Base-by-base conservation (phyloP, 2,888 invertebrate genomes). In the Phasia obesa region DNA sequence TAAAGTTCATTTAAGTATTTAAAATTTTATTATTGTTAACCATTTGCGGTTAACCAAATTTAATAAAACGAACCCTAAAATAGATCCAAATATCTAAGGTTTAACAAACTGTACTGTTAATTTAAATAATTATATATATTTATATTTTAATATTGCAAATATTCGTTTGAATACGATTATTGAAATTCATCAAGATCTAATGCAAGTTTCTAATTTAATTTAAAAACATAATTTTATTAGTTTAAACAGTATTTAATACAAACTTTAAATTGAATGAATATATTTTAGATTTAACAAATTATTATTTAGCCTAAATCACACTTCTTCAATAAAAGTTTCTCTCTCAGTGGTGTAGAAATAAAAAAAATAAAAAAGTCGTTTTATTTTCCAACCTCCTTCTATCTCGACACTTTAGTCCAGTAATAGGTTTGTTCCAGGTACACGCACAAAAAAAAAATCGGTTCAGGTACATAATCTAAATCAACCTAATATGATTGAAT, bases 31-130 rank as follows among this genome's bases (percentile, higher is more conserved):
- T 71, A 71, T 59, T 59, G 57, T 23, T 57, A 42, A 71, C 64
- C 49, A 71, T 73, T 73, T 79, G 79, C 21, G 79, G 79, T 73
- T 73, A 79, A 79, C 65, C 73, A 53, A 51, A 73, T 73, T 73
- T 73, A 53, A 53, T 44, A 60, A 60, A 73, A 53, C 51, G 31
- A 67, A 73, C 35, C 57, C 35, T 17, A 51, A 62, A 57, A 25
- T 11, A 57, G 1, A 2, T 25, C 11, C 0, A 2, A 76, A 35
- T 51, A 42, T 19, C 1, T 27, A 38, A 19, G 13, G 25, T 27
- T 55, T 69, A 55, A 51, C 67, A 21, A 67, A 42, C n/a, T 21
- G 23, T 6, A 23, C n/a, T 55, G 35, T 13, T 23, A 64, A 47
- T 25, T 42, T 65, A 25, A 64, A 73, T 73, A 53, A 25, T 49